Evolutionary conservation across 2,888 invertebrate genomes (phyloP).

Genomic region (Hermaeophaga mercurialis): DNA sequence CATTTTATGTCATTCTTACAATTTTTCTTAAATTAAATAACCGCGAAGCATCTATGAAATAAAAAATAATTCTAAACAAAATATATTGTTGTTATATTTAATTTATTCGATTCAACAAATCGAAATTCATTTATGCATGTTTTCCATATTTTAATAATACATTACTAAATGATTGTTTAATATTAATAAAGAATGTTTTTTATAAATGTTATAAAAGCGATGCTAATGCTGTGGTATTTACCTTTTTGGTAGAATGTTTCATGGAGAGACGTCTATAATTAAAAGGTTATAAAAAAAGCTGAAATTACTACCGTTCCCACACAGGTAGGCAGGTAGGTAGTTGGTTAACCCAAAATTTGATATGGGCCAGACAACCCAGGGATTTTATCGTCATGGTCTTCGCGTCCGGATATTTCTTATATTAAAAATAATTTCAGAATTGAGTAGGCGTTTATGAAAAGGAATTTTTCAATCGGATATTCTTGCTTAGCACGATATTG

Average conservation of each 20-base stretch:
- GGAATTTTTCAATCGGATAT: conserved; percentile 16
- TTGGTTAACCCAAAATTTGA: conserved; percentile 28
- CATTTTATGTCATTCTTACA: too few relatives aligned
- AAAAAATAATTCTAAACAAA: too few relatives aligned
- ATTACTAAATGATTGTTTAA: too few relatives aligned
- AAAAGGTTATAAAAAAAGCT: conserved; percentile 20
- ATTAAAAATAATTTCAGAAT: conserved; percentile 10
- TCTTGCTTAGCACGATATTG: conserved; percentile 9
- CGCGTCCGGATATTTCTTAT: conserved; percentile 13
- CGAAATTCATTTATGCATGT: too few relatives aligned
- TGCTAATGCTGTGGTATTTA: too few relatives aligned
- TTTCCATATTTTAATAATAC: too few relatives aligned
- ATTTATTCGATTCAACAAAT: too few relatives aligned
- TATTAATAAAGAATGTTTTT: too few relatives aligned
- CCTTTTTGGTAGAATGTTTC: conserved; percentile 3
- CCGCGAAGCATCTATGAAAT: too few relatives aligned
- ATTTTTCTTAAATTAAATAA: too few relatives aligned
- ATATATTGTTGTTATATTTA: too few relatives aligned
- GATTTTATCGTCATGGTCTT: conserved; percentile 20
- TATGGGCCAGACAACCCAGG: conserved; percentile 30
- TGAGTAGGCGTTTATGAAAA: conserved; percentile 10
- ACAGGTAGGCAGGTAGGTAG: conserved; percentile 24
- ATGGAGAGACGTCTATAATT: conserved; percentile 7
- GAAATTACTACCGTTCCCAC: conserved; percentile 32
- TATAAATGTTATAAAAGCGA: too few relatives aligned